phyloP scores from a whole-genome alignment of 2,113 vertebrate species.

The Stomatorhinus ivindoensis region DNA sequence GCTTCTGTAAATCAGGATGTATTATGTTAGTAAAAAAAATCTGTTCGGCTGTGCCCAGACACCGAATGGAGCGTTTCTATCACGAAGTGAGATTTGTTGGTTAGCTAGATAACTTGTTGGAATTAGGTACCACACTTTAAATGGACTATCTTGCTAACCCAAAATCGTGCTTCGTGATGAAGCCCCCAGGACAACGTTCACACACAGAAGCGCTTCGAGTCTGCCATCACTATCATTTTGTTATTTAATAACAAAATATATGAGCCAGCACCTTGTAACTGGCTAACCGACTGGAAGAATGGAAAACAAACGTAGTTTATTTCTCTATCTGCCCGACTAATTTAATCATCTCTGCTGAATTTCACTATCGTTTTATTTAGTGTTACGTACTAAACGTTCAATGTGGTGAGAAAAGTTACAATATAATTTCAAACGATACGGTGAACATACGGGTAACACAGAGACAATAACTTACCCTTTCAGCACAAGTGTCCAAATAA shows the following conservation, averaged over 20 bases:
- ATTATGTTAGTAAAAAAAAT: neutral
- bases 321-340: neutral
- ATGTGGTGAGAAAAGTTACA: neutral
- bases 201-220: neutral
- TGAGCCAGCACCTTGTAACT: neutral
- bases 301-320: neutral
- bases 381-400: neutral
- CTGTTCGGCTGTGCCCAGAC: neutral
- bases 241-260: neutral
- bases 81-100: neutral
- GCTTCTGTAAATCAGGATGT: neutral
- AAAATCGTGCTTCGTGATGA: neutral
- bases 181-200: neutral
- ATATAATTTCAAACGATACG: neutral
- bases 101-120: neutral
- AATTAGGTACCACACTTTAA: too few relatives aligned
- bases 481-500: conserved; percentile 42
- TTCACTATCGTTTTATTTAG: neutral
- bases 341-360: neutral
- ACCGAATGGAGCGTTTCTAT: neutral
- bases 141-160: neutral
- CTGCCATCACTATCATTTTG: neutral
- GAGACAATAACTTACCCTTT: conserved; percentile 54
- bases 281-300: neutral
- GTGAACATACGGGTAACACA: neutral